A percentile compares a stretch with the other conserved stretches of the same genome.
These are phyloP conservation scores for Callimorpha dominula DNA, from an alignment of 2,888 invertebrate genomes.

Conservation along the genomic window DNA sequence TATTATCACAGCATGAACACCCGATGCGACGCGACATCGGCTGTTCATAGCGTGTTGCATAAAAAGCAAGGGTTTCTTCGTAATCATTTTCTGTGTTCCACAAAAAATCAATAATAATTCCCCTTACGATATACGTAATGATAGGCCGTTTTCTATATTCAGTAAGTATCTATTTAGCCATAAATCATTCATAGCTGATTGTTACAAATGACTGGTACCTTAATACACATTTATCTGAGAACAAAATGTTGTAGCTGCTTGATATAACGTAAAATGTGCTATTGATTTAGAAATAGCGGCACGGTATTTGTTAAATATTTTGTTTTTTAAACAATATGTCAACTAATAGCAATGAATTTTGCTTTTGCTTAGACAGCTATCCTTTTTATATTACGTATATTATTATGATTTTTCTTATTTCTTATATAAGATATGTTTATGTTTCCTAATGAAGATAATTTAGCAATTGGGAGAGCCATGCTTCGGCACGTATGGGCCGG, in stretches of 20 bases:
- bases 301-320: slow-evolving; percentile 21
- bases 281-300: slow-evolving; percentile 32
- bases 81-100: slow-evolving; percentile 27
- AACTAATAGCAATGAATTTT: too few relatives aligned
- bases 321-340: background rate
- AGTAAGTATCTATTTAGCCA: slow-evolving; percentile 28
- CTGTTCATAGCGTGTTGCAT: slow-evolving; percentile 11
- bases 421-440: too few relatives aligned
- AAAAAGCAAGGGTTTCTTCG: slow-evolving; percentile 16
- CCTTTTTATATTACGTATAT: too few relatives aligned
- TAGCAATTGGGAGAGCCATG: too few relatives aligned
- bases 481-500: too few relatives aligned
- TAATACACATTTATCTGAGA: slow-evolving; percentile 36
- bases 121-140: slow-evolving; percentile 42
- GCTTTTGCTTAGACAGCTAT: too few relatives aligned
- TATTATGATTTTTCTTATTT: too few relatives aligned
- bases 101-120: slow-evolving; percentile 27
- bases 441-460: too few relatives aligned
- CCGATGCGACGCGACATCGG: background rate
- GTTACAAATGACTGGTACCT: slow-evolving; percentile 55
- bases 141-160: slow-evolving; percentile 48
- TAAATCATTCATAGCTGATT: slow-evolving; percentile 58
- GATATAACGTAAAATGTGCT: slow-evolving; percentile 22
- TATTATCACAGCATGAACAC: background rate
- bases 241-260: slow-evolving; percentile 29